Percentiles rank a stretch among this genome's conserved stretches.
Evolutionary conservation across 92 coral and sea anemone species (phyloP).

Genomic region (Epizoanthus stellaris): DNA sequence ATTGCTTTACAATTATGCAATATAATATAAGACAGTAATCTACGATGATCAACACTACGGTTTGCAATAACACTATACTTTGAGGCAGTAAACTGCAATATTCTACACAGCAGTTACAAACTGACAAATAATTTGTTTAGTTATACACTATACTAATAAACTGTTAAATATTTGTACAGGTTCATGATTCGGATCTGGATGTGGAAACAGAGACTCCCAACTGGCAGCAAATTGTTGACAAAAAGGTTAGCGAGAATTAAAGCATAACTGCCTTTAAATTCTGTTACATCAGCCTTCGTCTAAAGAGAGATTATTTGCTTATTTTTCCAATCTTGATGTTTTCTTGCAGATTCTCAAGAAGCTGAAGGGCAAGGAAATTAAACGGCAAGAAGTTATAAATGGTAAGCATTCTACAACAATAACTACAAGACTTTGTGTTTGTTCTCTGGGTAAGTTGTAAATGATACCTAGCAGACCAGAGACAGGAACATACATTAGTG

Average conservation of each 20-base stretch:
- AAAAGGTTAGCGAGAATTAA: constrained; percentile 61
- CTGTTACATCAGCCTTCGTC: not conserved
- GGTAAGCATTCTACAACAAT: constrained; percentile 52
- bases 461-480: too few relatives aligned
- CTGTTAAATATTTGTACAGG: not conserved
- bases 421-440: not conserved
- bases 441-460: not conserved
- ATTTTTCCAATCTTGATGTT: not conserved
- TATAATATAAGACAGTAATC: too few relatives aligned
- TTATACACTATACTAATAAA: not conserved
- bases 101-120: too few relatives aligned
- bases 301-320: not conserved
- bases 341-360: constrained; percentile 69
- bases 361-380: constrained; percentile 88
- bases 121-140: not conserved
- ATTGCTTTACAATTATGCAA: not conserved
- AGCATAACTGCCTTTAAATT: too few relatives aligned
- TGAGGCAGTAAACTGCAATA: too few relatives aligned
- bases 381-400: constrained; percentile 93
- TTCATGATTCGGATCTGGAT: constrained; percentile 91
- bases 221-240: constrained; percentile 90
- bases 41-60: too few relatives aligned
- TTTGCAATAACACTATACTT: too few relatives aligned
- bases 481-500: too few relatives aligned
- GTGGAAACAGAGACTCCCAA: constrained; percentile 83